Evolutionary conservation across 2,797 vertebrate species (phyloP).

Genomic region (Simalia tracyae): DNA sequence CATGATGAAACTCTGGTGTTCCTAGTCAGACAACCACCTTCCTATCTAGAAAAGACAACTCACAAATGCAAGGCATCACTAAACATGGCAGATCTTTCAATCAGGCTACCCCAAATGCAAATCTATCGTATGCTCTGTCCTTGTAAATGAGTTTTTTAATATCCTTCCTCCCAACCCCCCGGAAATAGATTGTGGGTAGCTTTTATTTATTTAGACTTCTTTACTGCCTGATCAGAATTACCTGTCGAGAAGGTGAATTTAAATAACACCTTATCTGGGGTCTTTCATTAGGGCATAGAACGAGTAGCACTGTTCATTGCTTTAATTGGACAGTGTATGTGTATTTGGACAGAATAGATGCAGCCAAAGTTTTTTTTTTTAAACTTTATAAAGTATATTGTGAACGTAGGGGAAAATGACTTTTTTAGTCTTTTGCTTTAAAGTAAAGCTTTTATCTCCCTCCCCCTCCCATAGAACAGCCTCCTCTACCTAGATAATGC

Average conservation of each 20-base stretch:
- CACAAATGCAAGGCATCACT: not conserved
- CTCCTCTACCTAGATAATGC: constrained; percentile 88
- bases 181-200: constrained; percentile 19
- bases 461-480: constrained; percentile 73
- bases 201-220: constrained; percentile 60
- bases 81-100: not conserved
- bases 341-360: constrained; percentile 51
- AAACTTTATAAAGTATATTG: constrained; percentile 70
- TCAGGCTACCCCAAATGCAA: constrained; percentile 17
- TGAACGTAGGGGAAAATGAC: constrained; percentile 64
- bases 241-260: constrained; percentile 63
- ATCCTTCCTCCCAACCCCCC: constrained; percentile 4
- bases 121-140: constrained; percentile 36
- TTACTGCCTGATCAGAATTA: constrained; percentile 61
- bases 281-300: constrained; percentile 60
- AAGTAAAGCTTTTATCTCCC: constrained; percentile 81
- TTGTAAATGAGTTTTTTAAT: constrained; percentile 56
- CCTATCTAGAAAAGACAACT: not conserved
- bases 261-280: constrained; percentile 59
- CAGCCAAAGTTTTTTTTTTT: constrained; percentile 61
- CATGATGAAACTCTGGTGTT: not conserved
- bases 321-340: constrained; percentile 65
- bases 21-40: accelerated
- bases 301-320: constrained; percentile 60
- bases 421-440: constrained; percentile 75